Conservation (phyloP, 2,888 invertebrate genomes). For the Caradrina clavipalpis region DNA sequence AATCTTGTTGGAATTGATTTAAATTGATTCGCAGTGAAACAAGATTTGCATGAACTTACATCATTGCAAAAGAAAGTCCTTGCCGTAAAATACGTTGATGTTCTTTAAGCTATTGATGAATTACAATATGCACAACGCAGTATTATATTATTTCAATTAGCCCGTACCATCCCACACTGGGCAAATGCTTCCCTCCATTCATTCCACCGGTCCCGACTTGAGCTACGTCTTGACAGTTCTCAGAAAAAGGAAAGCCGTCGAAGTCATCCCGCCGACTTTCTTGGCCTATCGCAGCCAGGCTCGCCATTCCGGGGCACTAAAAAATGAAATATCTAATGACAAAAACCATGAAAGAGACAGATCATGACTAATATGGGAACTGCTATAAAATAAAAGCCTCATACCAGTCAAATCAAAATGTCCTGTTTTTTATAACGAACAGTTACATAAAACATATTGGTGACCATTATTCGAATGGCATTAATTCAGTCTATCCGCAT, state of each 20-base stretch:
- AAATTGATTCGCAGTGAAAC: background rate
- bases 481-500: constrained; percentile 65
- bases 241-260: no score
- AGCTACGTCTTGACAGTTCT: no score
- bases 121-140: background rate
- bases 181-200: no score
- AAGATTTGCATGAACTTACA: background rate
- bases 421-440: background rate
- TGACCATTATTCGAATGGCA: constrained; percentile 35
- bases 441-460: constrained; percentile 5
- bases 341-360: background rate
- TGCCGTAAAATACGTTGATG: background rate
- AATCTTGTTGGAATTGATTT: constrained; percentile 14
- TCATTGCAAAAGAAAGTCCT: background rate
- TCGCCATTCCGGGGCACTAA: no score
- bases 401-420: no score
- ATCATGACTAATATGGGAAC: background rate
- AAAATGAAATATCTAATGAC: no score
- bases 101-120: background rate
- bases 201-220: no score
- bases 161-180: no score
- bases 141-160: no score
- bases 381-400: background rate
- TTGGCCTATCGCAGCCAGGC: no score
- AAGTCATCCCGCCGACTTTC: no score